These are phyloP conservation scores for Glossosoma conforme DNA, from an alignment of 1,140 invertebrate species.

Conservation along the genomic window DNA sequence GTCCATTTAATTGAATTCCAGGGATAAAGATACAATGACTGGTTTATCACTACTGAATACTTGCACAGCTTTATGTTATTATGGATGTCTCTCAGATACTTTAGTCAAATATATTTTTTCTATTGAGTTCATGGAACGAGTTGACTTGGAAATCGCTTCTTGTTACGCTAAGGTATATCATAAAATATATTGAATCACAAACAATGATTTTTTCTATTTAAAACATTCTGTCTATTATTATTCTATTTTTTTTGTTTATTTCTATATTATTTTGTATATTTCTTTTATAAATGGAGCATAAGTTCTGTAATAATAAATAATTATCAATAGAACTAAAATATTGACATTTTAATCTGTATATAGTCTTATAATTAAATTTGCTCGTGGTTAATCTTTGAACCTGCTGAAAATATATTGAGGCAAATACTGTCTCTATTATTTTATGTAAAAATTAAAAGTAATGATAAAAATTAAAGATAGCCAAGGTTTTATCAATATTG, in stretches of 20 bases:
- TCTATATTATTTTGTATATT: no score
- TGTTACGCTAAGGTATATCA: slow-evolving; percentile 13
- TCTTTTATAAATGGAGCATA: no score
- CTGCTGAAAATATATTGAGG: neutral
- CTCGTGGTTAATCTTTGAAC: slow-evolving; percentile 2
- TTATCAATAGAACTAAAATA: no score
- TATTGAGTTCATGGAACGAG: slow-evolving; percentile 16
- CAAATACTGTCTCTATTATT: slow-evolving; percentile 1
- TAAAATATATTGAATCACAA: no score
- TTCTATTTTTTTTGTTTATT: no score
- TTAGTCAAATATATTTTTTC: slow-evolving; percentile 15
- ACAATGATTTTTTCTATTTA: no score
- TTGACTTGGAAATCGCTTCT: slow-evolving; percentile 11
- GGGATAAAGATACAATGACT: slow-evolving; percentile 8
- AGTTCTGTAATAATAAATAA: no score
- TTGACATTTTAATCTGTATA: no score
- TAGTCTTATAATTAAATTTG: slow-evolving; percentile 2
- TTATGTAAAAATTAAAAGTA: neutral
- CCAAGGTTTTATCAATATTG: slow-evolving; percentile 1
- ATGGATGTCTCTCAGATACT: neutral
- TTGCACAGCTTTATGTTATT: slow-evolving; percentile 8
- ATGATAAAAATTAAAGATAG: slow-evolving; percentile 3
- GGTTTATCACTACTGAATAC: slow-evolving; percentile 8
- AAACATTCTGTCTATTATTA: no score
- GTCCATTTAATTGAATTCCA: neutral